A percentile compares a stretch with the other conserved stretches of the same genome.
Conservation (phyloP, 2,113 vertebrate species). For the Lathamus discolor region DNA sequence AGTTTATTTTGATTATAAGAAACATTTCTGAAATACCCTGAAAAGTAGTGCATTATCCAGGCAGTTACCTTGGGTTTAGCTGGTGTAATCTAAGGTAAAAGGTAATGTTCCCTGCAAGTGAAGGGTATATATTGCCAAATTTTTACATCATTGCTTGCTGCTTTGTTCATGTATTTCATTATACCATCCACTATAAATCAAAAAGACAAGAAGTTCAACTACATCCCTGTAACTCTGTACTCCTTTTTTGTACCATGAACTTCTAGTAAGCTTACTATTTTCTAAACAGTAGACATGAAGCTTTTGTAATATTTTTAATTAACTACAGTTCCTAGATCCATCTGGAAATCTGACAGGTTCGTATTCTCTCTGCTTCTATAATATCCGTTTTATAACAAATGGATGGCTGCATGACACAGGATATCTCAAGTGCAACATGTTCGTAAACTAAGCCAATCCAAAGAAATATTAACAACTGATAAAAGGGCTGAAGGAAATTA, state of each 20-base stretch:
- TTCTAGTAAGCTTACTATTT: neutral
- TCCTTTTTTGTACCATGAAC: neutral
- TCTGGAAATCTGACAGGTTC: neutral
- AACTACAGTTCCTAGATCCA: neutral
- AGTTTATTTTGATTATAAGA: neutral
- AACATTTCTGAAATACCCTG: neutral
- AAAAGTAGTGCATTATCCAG: neutral
- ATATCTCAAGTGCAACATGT: neutral
- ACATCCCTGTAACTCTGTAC: neutral
- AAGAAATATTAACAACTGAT: conserved; percentile 19
- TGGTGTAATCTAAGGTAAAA: neutral
- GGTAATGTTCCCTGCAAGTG: neutral
- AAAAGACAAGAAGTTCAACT: neutral
- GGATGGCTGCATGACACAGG: neutral
- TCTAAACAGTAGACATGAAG: neutral
- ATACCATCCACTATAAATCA: neutral
- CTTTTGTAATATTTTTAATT: conserved; percentile 51
- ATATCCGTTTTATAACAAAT: conserved; percentile 40
- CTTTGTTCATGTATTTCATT: neutral
- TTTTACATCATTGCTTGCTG: neutral
- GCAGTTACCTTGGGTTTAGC: neutral
- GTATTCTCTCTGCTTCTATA: conserved; percentile 6
- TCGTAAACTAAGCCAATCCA: conserved; percentile 12
- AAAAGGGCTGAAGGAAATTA: conserved; percentile 64
- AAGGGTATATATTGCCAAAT: neutral